These are phyloP conservation scores for Ivindomyrus marchei DNA, from an alignment of 2,113 vertebrate species.

Conservation along the genomic window DNA sequence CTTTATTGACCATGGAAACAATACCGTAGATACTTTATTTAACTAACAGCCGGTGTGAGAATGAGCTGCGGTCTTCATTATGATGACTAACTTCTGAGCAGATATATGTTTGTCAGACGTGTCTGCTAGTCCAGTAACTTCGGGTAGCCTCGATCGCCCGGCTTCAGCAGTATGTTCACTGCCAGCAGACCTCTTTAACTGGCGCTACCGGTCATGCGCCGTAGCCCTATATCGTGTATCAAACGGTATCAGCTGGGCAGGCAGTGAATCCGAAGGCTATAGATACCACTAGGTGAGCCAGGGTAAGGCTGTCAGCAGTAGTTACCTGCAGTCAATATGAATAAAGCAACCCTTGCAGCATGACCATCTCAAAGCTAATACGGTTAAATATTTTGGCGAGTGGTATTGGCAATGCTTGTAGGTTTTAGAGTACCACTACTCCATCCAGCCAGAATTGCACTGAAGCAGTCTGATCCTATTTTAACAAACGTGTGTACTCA, in stretches of 20 bases:
- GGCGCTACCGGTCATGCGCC: background rate
- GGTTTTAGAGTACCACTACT: background rate
- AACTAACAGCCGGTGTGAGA: background rate
- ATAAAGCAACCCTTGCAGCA: background rate
- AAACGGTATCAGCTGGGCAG: background rate
- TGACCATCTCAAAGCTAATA: background rate
- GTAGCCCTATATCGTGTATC: background rate
- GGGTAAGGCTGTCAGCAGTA: background rate
- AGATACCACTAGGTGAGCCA: background rate
- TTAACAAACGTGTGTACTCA: background rate
- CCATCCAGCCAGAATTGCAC: background rate
- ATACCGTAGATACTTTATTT: background rate
- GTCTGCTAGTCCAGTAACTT: background rate
- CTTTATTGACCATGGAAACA: background rate
- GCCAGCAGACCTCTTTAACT: background rate
- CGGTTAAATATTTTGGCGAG: background rate
- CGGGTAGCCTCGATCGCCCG: background rate
- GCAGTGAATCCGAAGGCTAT: background rate
- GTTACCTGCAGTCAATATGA: background rate
- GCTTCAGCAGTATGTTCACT: background rate
- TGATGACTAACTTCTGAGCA: background rate
- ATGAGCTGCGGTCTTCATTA: background rate
- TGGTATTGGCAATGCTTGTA: background rate
- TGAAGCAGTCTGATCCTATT: background rate
- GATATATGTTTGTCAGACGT: background rate